Evolutionary conservation across 2,888 invertebrate genomes (phyloP).

Genomic region (Myathropa florea): DNA sequence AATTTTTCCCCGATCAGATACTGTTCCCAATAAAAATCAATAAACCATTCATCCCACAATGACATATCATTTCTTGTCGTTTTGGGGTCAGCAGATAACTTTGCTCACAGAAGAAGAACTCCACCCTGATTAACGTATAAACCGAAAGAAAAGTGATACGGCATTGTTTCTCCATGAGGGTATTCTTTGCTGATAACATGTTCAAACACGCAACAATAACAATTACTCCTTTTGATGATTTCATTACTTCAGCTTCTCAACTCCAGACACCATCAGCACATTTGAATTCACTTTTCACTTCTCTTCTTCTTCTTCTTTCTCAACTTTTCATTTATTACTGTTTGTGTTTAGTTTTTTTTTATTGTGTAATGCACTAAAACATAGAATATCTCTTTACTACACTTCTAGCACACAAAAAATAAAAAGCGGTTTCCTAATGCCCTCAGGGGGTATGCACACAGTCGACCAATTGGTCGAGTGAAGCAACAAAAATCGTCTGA

Average conservation of each 20-base stretch:
- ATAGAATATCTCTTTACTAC: slow-evolving; percentile 10
- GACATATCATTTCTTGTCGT: slow-evolving; percentile 18
- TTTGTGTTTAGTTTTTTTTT: slow-evolving; percentile 12
- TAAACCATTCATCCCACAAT: not conserved
- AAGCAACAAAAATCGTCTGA: slow-evolving; percentile 40
- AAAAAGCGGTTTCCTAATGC: slow-evolving; percentile 1
- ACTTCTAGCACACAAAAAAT: not conserved
- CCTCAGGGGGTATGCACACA: slow-evolving; percentile 4
- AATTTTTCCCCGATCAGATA: slow-evolving; percentile 26
- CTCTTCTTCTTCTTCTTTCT: not conserved
- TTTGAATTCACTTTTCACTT: slow-evolving; percentile 13
- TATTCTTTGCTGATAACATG: slow-evolving; percentile 38
- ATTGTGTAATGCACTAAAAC: slow-evolving; percentile 30
- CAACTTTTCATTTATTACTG: slow-evolving; percentile 1
- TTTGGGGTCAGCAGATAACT: slow-evolving; percentile 62
- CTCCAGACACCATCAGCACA: slow-evolving; percentile 17
- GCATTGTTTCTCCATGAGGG: slow-evolving; percentile 35
- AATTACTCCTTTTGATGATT: slow-evolving; percentile 41
- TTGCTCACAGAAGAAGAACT: not conserved
- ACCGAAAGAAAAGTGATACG: slow-evolving; percentile 12
- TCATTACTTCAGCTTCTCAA: slow-evolving; percentile 12
- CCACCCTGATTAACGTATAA: not conserved
- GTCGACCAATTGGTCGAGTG: slow-evolving; percentile 40
- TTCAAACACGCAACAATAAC: slow-evolving; percentile 6
- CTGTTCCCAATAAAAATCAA: slow-evolving; percentile 39